Evolutionary conservation across 2,113 vertebrate species (phyloP), one percentile per base, ranked within the genome.

Genomic region (Hypocryptadius cinnamomeus): DNA sequence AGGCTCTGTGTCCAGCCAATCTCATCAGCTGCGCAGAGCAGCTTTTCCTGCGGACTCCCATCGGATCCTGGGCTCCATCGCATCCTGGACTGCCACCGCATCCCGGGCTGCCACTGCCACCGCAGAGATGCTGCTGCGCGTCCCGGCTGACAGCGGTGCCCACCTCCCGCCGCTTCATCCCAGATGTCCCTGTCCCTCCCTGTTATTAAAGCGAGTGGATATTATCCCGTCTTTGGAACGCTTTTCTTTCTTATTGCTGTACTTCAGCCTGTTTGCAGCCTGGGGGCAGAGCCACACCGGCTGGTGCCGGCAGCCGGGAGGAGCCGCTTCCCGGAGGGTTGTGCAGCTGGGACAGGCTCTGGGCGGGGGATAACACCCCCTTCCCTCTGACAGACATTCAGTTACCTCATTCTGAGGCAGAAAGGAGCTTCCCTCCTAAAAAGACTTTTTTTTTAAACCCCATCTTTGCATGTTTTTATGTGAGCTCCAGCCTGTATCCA

Each of bases 271-370:
- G 74, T 23, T 53, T 12, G 94, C 91, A 95, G 95, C 89, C 69
- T 81, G 91, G 91, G 87, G 93, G 94, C 93, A 96, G 96, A 95
- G 76, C 74, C 93, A 59, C 61, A 53, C 89, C 37, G 61, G 65
- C 73, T 77, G 90, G 1, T 6, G 85, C 84, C 18, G 71, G 82
- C 65, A 47, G 60, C 7, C 15, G 35, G 64, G 47, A 31, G 54
- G 51, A 77, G 69, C 27, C 3, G 31, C 81, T 28, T 25, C 10
- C 74, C 23, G 74, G n/a, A 92, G 89, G 27, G 76, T n/a, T 86
- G 66, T 2, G 10, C 47, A 48, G 44, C 57, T 33, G 60, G 70
- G 86, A 86, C 61, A 15, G 61, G 35, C 31, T 78, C 85, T 48
- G 48, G 45, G 44, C 11, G 6, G 27, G 39, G 31, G 60, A 22